Percentiles rank a stretch among this genome's conserved stretches.
Evolutionary conservation across 2,113 vertebrate species (phyloP).

Genomic region (Scalopus aquaticus): DNA sequence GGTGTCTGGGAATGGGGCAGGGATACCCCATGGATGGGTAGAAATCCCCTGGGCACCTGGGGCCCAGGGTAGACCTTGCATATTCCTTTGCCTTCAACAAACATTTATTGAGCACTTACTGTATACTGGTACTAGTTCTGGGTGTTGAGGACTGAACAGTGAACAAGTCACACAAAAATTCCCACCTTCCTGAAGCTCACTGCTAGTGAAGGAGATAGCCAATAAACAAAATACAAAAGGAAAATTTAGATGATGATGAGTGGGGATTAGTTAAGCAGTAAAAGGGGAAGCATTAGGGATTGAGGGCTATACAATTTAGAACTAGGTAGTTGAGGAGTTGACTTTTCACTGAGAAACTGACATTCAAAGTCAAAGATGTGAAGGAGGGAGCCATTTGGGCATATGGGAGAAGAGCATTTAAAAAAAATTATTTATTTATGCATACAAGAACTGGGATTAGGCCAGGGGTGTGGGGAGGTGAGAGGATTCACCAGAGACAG

Average conservation of each 20-base stretch:
- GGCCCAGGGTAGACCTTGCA: not conserved
- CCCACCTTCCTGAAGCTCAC: not conserved
- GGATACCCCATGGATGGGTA: not conserved
- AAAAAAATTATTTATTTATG: too few species aligned
- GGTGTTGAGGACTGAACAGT: not conserved
- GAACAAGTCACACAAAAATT: not conserved
- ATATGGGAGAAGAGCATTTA: not conserved
- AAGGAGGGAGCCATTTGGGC: not conserved
- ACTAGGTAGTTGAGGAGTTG: not conserved
- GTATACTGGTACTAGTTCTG: not conserved
- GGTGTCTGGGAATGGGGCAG: constrained; percentile 79
- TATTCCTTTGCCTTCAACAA: not conserved
- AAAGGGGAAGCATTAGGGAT: not conserved
- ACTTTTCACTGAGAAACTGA: not conserved
- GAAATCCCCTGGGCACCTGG: not conserved
- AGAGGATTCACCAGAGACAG: too few species aligned
- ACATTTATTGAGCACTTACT: not conserved
- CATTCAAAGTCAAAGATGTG: not conserved
- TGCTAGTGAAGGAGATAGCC: not conserved
- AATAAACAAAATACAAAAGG: not conserved
- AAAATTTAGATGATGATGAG: not conserved
- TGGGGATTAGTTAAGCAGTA: not conserved
- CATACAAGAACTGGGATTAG: too few species aligned
- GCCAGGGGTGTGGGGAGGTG: too few species aligned
- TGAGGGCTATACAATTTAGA: not conserved